Base-by-base conservation (phyloP, 2,888 invertebrate genomes). In the Anorthoa munda region DNA sequence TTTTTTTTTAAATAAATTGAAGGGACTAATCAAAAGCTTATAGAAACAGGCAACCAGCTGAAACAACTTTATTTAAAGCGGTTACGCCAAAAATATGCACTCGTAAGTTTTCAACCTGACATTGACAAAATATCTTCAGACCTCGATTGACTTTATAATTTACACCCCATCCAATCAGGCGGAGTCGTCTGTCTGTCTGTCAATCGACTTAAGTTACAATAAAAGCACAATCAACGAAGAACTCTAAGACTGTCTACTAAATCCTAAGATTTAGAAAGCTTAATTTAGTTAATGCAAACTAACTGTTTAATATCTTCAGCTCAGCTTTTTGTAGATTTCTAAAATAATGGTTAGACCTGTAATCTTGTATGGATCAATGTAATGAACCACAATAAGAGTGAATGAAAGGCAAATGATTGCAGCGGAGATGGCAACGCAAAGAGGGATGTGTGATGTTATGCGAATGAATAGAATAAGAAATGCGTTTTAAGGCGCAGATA, bases 81-180 rank as follows among this genome's bases (percentile, higher is more conserved):
- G 15, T 31, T 15, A n/a, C 58, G n/a, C 15, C 21, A 18, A 45
- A 46, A 76, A 59, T 66, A 55, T n/a, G 0, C 3, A 0, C 0
- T n/a, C 75, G 39, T 78, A 58, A 72, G 72, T 82, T 85, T 80
- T 1, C 70, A 67, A 58, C 1, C 11, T 83, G 86, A 88, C 85
- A 86, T 58, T 86, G 88, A 89, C 76, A 82, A 85, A 89, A 88
- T 82, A 79, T 77, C 72, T 60, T 15, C 9, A 60, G 21, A 68
- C 74, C 68, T 65, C 69, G 64, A 86, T 82, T 83, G 84, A 82
- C 83, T 84, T 80, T 72, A 78, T 75, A 84, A 60, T 80, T 81
- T 68, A 73, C 75, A 80, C 67, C 73, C 64, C 71, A 72, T 74
- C 59, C 80, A 84, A 79, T 81, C 66, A 68, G 56, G 55, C 53